Percentiles rank a stretch among this genome's conserved stretches.
Conservation (phyloP, 2,888 invertebrate species). For the Tanytarsus gracilentus region DNA sequence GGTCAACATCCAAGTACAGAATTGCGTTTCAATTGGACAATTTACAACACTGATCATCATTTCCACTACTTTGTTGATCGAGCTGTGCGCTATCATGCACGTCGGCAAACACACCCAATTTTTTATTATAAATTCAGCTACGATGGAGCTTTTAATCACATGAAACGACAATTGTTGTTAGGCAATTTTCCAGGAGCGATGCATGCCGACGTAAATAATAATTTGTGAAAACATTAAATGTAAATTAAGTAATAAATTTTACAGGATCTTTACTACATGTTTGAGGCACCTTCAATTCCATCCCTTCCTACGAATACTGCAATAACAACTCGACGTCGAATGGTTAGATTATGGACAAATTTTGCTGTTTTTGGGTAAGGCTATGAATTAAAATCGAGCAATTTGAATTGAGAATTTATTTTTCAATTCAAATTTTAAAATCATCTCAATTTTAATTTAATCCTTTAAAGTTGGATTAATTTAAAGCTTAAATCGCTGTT, state of each 20-base stretch:
- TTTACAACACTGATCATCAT: slow-evolving; percentile 29
- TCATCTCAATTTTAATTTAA: no score
- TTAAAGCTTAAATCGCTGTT: not conserved
- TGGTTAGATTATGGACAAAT: slow-evolving; percentile 47
- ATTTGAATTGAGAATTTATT: no score
- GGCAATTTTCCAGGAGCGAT: slow-evolving; percentile 11
- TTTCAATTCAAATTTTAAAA: no score
- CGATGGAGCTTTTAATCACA: slow-evolving; percentile 30
- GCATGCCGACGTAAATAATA: slow-evolving; percentile 14
- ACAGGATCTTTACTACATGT: slow-evolving; percentile 43
- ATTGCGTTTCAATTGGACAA: slow-evolving; percentile 27
- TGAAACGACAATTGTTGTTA: slow-evolving; percentile 22
- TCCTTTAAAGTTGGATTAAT: no score
- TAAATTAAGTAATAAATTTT: slow-evolving; percentile 36
- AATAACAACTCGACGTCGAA: slow-evolving; percentile 40
- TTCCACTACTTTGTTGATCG: slow-evolving; percentile 29
- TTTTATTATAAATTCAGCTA: slow-evolving; percentile 30
- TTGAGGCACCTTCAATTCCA: slow-evolving; percentile 36
- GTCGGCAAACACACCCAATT: slow-evolving; percentile 22
- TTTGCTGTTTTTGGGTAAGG: slow-evolving; percentile 39
- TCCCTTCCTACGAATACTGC: slow-evolving; percentile 40
- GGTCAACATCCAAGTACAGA: slow-evolving; percentile 11
- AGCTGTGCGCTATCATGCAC: slow-evolving; percentile 27
- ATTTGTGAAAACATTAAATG: not conserved
- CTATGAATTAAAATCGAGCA: no score